These are phyloP conservation scores for Pseudonaja textilis DNA, from an alignment of 2,113 vertebrate species.

Conservation along the genomic window DNA sequence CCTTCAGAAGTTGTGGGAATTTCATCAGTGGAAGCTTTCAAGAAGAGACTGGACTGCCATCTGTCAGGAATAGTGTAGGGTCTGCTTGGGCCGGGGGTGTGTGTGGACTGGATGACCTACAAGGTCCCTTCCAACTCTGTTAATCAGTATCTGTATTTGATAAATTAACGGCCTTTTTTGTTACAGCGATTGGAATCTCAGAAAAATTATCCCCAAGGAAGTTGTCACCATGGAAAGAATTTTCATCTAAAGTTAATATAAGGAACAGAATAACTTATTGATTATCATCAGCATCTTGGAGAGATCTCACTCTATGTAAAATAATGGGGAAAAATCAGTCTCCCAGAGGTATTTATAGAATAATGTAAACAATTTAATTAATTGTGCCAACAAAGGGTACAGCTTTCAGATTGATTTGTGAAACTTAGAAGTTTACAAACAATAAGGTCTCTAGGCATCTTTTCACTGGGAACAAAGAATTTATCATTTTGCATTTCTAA, in stretches of 20 bases:
- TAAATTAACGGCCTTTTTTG: background rate
- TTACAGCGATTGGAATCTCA: background rate
- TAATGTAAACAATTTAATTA: slow-evolving; percentile 21
- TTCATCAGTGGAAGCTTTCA: too few relatives aligned
- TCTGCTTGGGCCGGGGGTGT: too few relatives aligned
- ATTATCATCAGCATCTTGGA: slow-evolving; percentile 13
- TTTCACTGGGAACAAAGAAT: background rate
- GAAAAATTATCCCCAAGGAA: background rate
- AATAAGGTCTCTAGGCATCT: background rate
- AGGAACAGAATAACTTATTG: slow-evolving; percentile 18
- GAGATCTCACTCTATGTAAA: background rate
- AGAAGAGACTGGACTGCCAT: too few relatives aligned
- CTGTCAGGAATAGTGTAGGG: too few relatives aligned
- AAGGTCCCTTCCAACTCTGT: too few relatives aligned
- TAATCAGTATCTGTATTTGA: background rate
- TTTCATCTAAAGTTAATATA: slow-evolving; percentile 13
- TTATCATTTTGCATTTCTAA: background rate
- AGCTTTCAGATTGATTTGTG: background rate
- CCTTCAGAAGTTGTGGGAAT: too few relatives aligned
- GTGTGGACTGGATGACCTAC: too few relatives aligned
- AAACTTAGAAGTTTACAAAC: background rate
- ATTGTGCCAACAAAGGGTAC: background rate
- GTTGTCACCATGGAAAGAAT: background rate
- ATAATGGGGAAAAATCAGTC: background rate
- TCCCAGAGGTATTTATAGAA: slow-evolving; percentile 10